Evolutionary conservation across 1,140 invertebrate species (phyloP), one percentile per base, ranked within the genome.

Genomic region (Meloidogyne hapla): DNA sequence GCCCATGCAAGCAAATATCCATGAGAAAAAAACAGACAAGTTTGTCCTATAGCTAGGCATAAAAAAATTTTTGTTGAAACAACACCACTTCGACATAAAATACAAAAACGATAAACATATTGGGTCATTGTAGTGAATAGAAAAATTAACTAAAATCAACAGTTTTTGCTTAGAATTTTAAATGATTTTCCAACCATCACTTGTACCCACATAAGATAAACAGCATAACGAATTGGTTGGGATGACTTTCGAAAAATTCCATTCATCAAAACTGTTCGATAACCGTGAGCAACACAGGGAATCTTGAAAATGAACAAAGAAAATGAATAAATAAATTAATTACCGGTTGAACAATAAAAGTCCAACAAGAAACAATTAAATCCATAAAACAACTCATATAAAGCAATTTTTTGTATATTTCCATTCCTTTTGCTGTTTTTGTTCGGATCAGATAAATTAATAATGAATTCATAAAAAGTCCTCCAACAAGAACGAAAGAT

Each of bases 321-420:
- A n/a, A n/a, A n/a, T n/a, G n/a, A n/a, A n/a, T n/a, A n/a, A n/a
- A n/a, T n/a, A n/a, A n/a, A n/a, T n/a, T n/a, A 23, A 26, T 26
- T 21, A 63, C 62, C 62, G 62, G 21, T 0, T 63, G 62, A 21
- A 63, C 62, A 26, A 63, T 26, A 26, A 63, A 63, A 8, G 21
- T 63, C 62, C 62, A 63, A 21, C 5, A 21, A 26, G 62, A 63
- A 26, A 63, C 21, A 63, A 26, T 63, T 26, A 63, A 63, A 26
- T 63, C 62, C 21, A 63, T 63, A 33, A 33, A 33, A 33, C 33
- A 33, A 33, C 33, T 33, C 33, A 33, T 33, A 33, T 33, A 33
- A 33, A 63, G 62, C 62, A 63, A 26, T 63, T 63, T 63, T 21
- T 26, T 63, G 62, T 63, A 63, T 21, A 63, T 63, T 21, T 26